phyloP scores from a whole-genome alignment of 2,113 vertebrate species.

The Poeciliopsis occidentalis region DNA sequence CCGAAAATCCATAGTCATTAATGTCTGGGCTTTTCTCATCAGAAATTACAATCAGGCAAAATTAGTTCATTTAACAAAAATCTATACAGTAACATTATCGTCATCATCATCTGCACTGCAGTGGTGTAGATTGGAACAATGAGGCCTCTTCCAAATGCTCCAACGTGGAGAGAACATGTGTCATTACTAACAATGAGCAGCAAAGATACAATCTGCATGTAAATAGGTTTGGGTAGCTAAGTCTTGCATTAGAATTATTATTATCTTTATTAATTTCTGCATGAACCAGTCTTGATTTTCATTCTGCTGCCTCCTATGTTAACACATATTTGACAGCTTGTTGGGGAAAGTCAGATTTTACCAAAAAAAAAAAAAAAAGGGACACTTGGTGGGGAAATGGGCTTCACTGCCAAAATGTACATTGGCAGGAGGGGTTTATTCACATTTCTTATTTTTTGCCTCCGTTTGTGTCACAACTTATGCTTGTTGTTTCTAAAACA shows the following conservation, averaged over 20 bases:
- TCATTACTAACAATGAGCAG: not conserved
- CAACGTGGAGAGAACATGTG: slow-evolving; percentile 1
- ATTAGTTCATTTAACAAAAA: slow-evolving; percentile 41
- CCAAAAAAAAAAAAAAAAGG: no score
- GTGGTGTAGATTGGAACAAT: not conserved
- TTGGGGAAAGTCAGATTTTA: no score
- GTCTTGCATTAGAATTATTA: not conserved
- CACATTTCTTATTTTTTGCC: no score
- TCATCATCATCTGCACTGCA: slow-evolving; percentile 33
- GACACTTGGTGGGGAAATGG: no score
- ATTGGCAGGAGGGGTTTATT: no score
- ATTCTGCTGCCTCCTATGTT: no score
- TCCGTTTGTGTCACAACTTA: no score
- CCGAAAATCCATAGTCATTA: slow-evolving; percentile 57
- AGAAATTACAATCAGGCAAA: slow-evolving; percentile 51
- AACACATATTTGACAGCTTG: not conserved
- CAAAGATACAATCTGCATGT: not conserved
- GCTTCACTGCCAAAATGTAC: no score
- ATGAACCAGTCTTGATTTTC: no score
- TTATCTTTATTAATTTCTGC: not conserved
- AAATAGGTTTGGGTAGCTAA: not conserved
- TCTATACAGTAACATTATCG: slow-evolving; percentile 39
- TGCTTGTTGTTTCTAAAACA: no score
- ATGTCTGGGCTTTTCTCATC: slow-evolving; percentile 37
- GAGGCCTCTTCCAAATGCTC: not conserved